A percentile compares a stretch with the other conserved stretches of the same genome.
These are phyloP conservation scores for Mustela nigripes DNA, from an alignment of 2,113 vertebrate genomes.

Conservation along the genomic window DNA sequence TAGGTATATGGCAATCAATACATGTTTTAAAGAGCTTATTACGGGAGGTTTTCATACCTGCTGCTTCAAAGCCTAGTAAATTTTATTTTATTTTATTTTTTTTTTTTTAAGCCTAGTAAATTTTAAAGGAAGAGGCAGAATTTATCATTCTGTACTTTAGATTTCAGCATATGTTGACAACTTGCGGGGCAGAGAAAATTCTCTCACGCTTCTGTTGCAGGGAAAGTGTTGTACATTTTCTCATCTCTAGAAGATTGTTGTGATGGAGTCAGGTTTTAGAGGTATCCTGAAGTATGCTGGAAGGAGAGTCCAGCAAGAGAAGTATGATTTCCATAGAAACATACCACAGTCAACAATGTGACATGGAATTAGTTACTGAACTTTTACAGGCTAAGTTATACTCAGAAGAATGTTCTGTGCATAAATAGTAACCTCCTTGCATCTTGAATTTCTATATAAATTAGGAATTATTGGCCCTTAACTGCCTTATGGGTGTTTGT, in stretches of 20 bases:
- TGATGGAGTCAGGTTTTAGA: neutral
- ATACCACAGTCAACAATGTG: neutral
- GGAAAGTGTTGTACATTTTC: neutral
- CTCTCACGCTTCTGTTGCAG: neutral
- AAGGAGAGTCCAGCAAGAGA: slow-evolving; percentile 41
- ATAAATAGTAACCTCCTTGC: slow-evolving; percentile 33
- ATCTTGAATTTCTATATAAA: slow-evolving; percentile 56
- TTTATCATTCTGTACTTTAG: slow-evolving; percentile 1
- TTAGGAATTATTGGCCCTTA: slow-evolving; percentile 17
- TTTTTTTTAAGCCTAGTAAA: neutral
- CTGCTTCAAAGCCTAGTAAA: neutral
- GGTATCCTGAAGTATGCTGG: slow-evolving; percentile 1
- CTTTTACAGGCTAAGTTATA: slow-evolving; percentile 43
- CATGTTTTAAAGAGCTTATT: slow-evolving; percentile 32
- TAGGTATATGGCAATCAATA: neutral
- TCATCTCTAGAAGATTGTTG: neutral
- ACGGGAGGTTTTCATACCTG: neutral
- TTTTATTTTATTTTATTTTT: no score
- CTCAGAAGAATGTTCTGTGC: slow-evolving; percentile 31
- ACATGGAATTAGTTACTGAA: slow-evolving; percentile 35
- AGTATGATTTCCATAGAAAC: slow-evolving; percentile 26
- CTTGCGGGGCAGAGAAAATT: neutral
- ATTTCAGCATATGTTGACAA: neutral
- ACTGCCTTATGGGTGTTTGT: neutral
- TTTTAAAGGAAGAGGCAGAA: neutral